phyloP scores from a whole-genome alignment of 2,888 invertebrate species.

The Chrysopilus asiliformis region DNA sequence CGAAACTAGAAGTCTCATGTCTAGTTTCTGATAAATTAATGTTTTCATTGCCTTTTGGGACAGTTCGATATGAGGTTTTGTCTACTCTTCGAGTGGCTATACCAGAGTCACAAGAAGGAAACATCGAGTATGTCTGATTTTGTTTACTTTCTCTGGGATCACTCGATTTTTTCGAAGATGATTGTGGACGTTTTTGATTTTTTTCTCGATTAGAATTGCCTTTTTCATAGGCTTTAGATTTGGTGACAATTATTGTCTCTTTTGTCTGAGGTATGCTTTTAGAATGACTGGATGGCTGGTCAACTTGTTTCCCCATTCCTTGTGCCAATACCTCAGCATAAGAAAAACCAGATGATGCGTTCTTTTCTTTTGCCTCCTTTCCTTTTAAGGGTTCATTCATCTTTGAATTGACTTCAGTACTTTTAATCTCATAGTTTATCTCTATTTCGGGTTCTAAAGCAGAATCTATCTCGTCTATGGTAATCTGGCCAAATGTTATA shows the following conservation, averaged over 20 bases:
- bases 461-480: slow-evolving; percentile 25
- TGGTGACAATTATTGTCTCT: too few relatives aligned
- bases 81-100: slow-evolving; percentile 22
- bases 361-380: too few relatives aligned
- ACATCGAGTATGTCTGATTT: slow-evolving; percentile 16
- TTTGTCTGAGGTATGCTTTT: not conserved
- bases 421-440: too few relatives aligned
- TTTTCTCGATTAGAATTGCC: slow-evolving; percentile 1
- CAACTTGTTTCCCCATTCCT: slow-evolving; percentile 36
- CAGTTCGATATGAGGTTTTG: slow-evolving; percentile 9
- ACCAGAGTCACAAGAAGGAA: slow-evolving; percentile 24
- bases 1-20: too few relatives aligned
- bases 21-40: too few relatives aligned
- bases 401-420: too few relatives aligned
- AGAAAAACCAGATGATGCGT: too few relatives aligned
- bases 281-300: slow-evolving; percentile 43
- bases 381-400: too few relatives aligned
- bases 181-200: not conserved
- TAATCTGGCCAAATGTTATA: slow-evolving; percentile 31
- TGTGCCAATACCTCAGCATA: slow-evolving; percentile 60
- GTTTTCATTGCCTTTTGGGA: slow-evolving; percentile 6
- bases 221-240: not conserved
- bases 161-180: not conserved
- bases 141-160: not conserved
- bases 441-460: too few relatives aligned